Conservation (phyloP, 1,140 invertebrate genomes). For the Meloidogyne hapla region DNA sequence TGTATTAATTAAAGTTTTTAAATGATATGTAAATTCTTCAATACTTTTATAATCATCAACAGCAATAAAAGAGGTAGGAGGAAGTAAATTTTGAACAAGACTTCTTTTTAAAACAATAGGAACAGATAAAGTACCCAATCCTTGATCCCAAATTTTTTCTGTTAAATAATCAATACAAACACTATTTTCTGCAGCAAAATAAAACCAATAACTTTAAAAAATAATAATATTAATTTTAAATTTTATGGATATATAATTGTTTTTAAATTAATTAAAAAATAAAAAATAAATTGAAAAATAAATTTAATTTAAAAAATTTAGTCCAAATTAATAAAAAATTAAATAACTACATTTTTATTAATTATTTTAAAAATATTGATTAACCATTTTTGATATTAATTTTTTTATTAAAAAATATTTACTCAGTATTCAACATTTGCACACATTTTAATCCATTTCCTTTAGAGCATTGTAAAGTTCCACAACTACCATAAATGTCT, state of each 20-base stretch:
- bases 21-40: constrained; percentile 43
- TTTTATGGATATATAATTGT: too few species aligned
- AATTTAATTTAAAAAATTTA: too few species aligned
- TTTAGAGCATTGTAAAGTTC: constrained; percentile 46
- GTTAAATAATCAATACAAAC: constrained; percentile 65
- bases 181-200: constrained; percentile 75
- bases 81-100: constrained; percentile 52
- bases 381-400: too few species aligned
- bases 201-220: constrained; percentile 72
- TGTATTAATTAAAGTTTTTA: constrained; percentile 52
- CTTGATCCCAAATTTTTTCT: constrained; percentile 64
- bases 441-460: constrained; percentile 39
- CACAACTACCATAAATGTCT: constrained; percentile 59
- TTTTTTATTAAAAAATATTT: too few species aligned
- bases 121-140: constrained; percentile 45
- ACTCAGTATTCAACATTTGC: constrained; percentile 55
- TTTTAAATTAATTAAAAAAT: too few species aligned
- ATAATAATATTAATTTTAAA: neutral
- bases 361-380: too few species aligned
- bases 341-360: too few species aligned
- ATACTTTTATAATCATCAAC: constrained; percentile 55
- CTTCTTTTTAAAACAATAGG: constrained; percentile 57
- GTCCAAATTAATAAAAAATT: too few species aligned
- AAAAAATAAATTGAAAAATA: too few species aligned
- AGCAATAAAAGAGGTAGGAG: constrained; percentile 60